A percentile compares a stretch with the other conserved stretches of the same genome.
phyloP scores from a whole-genome alignment of 2,113 vertebrate genomes.

The Rafetus swinhoei region DNA sequence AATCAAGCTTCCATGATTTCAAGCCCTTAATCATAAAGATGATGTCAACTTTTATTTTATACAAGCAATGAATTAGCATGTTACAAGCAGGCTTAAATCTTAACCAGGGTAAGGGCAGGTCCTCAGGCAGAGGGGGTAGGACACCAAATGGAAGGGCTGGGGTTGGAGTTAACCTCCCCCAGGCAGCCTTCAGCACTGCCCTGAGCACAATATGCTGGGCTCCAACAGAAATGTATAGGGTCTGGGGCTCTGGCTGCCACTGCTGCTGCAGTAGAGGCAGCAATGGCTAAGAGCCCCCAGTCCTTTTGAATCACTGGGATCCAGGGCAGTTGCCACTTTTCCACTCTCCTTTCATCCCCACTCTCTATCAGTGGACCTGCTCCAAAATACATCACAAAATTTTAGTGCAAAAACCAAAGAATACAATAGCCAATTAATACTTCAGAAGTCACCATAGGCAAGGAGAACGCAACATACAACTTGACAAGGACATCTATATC shows the following conservation, averaged over 20 bases:
- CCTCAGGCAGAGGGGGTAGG: too few species aligned
- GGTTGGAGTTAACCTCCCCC: too few species aligned
- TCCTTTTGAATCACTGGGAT: too few species aligned
- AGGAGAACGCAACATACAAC: background rate
- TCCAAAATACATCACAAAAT: background rate
- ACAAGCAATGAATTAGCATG: background rate
- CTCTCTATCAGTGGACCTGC: background rate
- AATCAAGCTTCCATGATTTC: background rate
- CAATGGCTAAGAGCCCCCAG: too few species aligned
- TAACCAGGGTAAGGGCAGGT: background rate
- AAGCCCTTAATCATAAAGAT: constrained; percentile 4
- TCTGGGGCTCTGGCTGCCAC: too few species aligned
- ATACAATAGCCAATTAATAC: background rate
- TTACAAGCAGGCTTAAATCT: background rate
- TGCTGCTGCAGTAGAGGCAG: too few species aligned
- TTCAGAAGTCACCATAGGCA: background rate
- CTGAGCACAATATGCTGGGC: too few species aligned
- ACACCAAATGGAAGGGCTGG: too few species aligned
- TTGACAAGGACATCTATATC: background rate
- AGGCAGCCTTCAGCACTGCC: too few species aligned
- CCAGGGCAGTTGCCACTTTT: too few species aligned
- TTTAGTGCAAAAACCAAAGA: background rate
- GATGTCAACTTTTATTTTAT: background rate
- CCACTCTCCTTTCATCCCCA: too few species aligned
- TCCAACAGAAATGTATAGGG: too few species aligned